phyloP scores from a whole-genome alignment of 23 tunicate species.

The Phallusia fumigata region DNA sequence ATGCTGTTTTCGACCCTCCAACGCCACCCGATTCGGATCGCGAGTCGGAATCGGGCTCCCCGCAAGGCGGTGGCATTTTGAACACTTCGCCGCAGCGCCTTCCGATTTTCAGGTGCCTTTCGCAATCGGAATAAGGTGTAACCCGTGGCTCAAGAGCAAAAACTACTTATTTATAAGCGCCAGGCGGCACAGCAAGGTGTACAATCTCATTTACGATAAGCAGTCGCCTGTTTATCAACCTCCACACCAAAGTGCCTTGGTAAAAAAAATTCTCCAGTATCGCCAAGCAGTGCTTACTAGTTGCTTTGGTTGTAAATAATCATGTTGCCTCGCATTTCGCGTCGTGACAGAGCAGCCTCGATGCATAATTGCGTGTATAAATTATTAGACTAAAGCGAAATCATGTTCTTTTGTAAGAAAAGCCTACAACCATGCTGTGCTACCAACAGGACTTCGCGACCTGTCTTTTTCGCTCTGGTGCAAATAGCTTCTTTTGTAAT shows the following conservation, averaged over 20 bases:
- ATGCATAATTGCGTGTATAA: background rate
- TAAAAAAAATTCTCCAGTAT: background rate
- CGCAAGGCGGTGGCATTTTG: constrained; percentile 20
- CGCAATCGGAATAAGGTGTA: constrained; percentile 51
- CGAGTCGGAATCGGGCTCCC: constrained; percentile 73
- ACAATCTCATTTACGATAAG: background rate
- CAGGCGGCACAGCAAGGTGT: constrained; percentile 8
- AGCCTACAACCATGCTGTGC: constrained; percentile 4
- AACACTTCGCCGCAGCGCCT: constrained; percentile 56
- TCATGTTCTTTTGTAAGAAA: background rate
- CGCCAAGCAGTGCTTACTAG: background rate
- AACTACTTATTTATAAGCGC: background rate
- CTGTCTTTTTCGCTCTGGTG: constrained; percentile 9
- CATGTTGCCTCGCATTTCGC: background rate
- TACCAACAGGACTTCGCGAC: constrained; percentile 4
- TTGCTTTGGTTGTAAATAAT: background rate
- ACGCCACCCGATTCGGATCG: constrained; percentile 79
- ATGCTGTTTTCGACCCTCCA: constrained; percentile 55
- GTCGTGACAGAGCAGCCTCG: background rate
- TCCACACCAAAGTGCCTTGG: constrained; percentile 1
- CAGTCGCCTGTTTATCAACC: background rate
- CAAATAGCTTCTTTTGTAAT: constrained; percentile 9
- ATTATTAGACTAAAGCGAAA: background rate
- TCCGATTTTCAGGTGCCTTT: constrained; percentile 76
- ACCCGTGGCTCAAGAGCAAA: background rate